Evolutionary conservation across 2,113 vertebrate genomes (phyloP).

Genomic region (Paratilapia polleni): DNA sequence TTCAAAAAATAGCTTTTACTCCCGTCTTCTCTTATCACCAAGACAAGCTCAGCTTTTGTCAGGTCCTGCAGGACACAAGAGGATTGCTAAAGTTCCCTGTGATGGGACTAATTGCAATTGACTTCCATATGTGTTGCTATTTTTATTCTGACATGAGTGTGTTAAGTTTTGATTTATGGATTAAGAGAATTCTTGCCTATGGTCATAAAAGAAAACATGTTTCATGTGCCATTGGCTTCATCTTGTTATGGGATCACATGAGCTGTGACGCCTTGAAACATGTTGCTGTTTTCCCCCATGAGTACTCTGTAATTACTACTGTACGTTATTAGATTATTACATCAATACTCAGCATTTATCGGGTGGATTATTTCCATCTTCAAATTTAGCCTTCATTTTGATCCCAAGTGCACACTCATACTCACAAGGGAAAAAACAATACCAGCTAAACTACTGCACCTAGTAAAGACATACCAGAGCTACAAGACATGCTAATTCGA

Average conservation of each 20-base stretch:
- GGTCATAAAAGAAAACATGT: neutral
- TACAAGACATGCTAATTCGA: neutral
- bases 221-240: neutral
- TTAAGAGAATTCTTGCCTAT: neutral
- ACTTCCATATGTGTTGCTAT: neutral
- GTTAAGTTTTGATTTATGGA: neutral
- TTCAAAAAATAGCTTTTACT: constrained; percentile 12
- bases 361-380: neutral
- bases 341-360: neutral
- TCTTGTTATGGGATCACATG: neutral
- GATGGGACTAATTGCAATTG: neutral
- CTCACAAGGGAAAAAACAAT: neutral
- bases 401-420: rapidly evolving
- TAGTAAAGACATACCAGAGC: neutral
- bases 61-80: neutral
- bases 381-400: neutral
- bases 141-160: neutral
- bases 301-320: neutral
- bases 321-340: neutral
- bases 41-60: neutral
- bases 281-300: neutral
- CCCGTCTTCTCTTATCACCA: neutral
- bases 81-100: neutral
- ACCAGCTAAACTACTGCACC: neutral
- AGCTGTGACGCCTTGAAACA: neutral